phyloP scores from a whole-genome alignment of 1,140 invertebrate species.

The Nylanderia fulva region DNA sequence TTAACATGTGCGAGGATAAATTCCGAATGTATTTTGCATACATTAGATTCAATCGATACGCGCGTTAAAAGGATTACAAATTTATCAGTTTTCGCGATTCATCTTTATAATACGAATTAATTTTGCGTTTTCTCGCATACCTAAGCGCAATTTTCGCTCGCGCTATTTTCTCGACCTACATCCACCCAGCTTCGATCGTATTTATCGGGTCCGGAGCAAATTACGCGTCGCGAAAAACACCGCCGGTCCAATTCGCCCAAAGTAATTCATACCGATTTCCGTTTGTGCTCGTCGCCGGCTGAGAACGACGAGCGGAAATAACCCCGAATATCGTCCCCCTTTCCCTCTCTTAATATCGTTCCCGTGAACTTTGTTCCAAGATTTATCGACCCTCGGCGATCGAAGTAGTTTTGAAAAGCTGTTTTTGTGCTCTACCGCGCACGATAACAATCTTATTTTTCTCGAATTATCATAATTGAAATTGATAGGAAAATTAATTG shows the following conservation, averaged over 20 bases:
- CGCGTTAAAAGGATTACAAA: background rate
- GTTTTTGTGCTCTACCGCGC: background rate
- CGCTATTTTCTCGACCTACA: conserved; percentile 55
- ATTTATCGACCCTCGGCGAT: background rate
- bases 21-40: background rate
- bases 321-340: background rate
- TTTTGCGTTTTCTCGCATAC: no score
- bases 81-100: no score
- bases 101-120: no score
- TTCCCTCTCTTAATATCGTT: background rate
- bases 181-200: conserved; percentile 45
- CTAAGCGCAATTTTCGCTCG: background rate
- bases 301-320: background rate
- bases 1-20: no score
- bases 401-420: no score
- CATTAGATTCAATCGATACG: background rate
- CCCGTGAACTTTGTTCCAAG: background rate
- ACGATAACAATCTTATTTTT: background rate
- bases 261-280: background rate
- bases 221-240: conserved; percentile 44
- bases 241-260: conserved; percentile 20
- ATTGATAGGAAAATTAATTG: background rate
- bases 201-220: conserved; percentile 33
- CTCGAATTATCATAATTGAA: background rate
- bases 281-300: background rate